These are phyloP conservation scores for Mallotus villosus DNA, from an alignment of 2,797 vertebrate species.

Conservation along the genomic window DNA sequence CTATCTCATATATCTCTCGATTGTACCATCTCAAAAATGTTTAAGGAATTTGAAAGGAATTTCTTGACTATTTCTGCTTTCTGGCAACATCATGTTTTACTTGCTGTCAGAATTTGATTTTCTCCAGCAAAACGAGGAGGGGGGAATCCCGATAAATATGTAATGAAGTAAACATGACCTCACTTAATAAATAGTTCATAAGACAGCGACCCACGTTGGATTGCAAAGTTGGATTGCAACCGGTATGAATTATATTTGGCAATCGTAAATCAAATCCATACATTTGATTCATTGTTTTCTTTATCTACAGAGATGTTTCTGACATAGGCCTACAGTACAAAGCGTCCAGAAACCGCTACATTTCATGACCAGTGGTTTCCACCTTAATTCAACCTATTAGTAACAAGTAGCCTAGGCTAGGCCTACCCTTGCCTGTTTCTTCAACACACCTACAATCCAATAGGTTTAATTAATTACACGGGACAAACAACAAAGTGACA, in stretches of 20 bases:
- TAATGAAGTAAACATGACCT: conserved; percentile 95
- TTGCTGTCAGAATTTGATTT: conserved; percentile 78
- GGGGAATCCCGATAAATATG: conserved; percentile 97
- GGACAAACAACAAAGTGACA: conserved; percentile 88
- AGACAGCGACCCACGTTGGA: conserved; percentile 75
- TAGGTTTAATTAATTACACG: conserved; percentile 85
- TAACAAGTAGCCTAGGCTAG: conserved; percentile 11
- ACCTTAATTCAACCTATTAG: conserved; percentile 53
- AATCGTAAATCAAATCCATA: conserved; percentile 54
- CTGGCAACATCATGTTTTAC: conserved; percentile 66
- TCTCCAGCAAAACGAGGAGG: conserved; percentile 76
- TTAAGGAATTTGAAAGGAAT: conserved; percentile 52
- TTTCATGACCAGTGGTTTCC: conserved; percentile 21
- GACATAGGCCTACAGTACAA: conserved; percentile 18
- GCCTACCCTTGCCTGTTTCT: conserved; percentile 59
- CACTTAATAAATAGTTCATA: conserved; percentile 90
- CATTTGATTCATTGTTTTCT: conserved; percentile 52
- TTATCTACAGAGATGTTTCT: conserved; percentile 29
- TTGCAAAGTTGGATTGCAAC: conserved; percentile 69
- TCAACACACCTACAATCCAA: conserved; percentile 76
- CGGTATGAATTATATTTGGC: conserved; percentile 52
- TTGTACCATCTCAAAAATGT: conserved; percentile 73
- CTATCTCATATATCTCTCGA: conserved; percentile 77
- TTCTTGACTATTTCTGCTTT: conserved; percentile 66
- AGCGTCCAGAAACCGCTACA: conserved; percentile 21